Evolutionary conservation across 2,888 invertebrate genomes (phyloP).

Genomic region (Actias luna): DNA sequence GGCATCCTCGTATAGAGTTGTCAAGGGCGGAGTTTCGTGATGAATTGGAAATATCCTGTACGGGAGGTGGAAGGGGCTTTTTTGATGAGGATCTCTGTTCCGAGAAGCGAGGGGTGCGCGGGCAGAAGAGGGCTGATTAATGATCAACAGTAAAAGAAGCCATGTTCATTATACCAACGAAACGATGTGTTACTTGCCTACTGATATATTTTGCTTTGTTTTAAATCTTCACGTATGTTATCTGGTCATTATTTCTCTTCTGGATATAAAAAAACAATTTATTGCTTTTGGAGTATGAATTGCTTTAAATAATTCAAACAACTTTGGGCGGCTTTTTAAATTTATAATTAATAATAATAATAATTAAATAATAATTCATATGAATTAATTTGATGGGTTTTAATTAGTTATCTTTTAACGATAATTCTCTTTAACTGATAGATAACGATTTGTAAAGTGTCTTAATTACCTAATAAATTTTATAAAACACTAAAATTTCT

Average conservation of each 20-base stretch:
- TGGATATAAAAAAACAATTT: slow-evolving; percentile 65
- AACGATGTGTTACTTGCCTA: slow-evolving; percentile 79
- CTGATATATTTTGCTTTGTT: slow-evolving; percentile 75
- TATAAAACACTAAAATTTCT: background rate
- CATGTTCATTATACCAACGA: slow-evolving; percentile 79
- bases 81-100: slow-evolving; percentile 64
- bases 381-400: slow-evolving; percentile 41
- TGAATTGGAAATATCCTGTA: slow-evolving; percentile 79
- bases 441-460: background rate
- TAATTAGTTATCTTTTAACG: slow-evolving; percentile 24
- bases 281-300: slow-evolving; percentile 49
- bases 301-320: slow-evolving; percentile 40
- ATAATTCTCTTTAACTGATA: slow-evolving; percentile 12
- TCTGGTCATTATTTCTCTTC: slow-evolving; percentile 75
- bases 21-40: slow-evolving; percentile 83
- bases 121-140: slow-evolving; percentile 71
- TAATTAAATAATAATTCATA: too few species aligned
- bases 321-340: slow-evolving; percentile 40
- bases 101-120: slow-evolving; percentile 49
- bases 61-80: slow-evolving; percentile 67
- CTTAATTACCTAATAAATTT: background rate
- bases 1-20: slow-evolving; percentile 81
- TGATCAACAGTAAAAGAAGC: slow-evolving; percentile 72
- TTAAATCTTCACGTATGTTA: slow-evolving; percentile 58
- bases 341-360: slow-evolving; percentile 45